Percentiles rank a stretch among this genome's conserved stretches.
These are phyloP conservation scores for Lagocephalus sceleratus DNA, from an alignment of 2,797 vertebrate genomes.

Conservation along the genomic window DNA sequence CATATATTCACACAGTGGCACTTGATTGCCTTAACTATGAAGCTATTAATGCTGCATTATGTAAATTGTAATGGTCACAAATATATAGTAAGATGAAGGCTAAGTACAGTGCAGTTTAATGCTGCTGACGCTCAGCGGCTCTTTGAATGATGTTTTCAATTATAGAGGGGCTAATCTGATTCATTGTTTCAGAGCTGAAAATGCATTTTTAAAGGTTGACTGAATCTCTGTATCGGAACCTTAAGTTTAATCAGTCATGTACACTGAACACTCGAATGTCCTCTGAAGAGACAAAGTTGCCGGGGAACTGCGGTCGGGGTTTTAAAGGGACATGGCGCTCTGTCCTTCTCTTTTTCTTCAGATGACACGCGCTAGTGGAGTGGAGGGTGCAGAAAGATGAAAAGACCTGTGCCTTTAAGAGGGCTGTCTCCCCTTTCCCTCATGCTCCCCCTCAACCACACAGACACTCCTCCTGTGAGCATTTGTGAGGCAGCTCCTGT, in stretches of 20 bases:
- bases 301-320: slow-evolving; percentile 63
- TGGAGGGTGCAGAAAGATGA: slow-evolving; percentile 65
- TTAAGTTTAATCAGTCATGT: slow-evolving; percentile 81
- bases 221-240: slow-evolving; percentile 72
- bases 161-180: slow-evolving; percentile 78
- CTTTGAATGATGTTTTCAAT: slow-evolving; percentile 83
- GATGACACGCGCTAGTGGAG: slow-evolving; percentile 54
- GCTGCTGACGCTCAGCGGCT: slow-evolving; percentile 73
- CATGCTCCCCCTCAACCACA: slow-evolving; percentile 75
- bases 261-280: slow-evolving; percentile 77
- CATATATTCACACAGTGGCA: slow-evolving; percentile 48
- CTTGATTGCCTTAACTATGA: slow-evolving; percentile 68
- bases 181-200: slow-evolving; percentile 78
- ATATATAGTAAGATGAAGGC: slow-evolving; percentile 73
- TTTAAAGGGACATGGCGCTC: slow-evolving; percentile 70
- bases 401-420: slow-evolving; percentile 82
- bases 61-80: slow-evolving; percentile 71
- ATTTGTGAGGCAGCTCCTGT: slow-evolving; percentile 78
- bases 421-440: slow-evolving; percentile 75
- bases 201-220: slow-evolving; percentile 78
- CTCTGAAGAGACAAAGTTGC: slow-evolving; percentile 82
- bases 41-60: slow-evolving; percentile 77
- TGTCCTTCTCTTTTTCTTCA: slow-evolving; percentile 43
- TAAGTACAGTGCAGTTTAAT: slow-evolving; percentile 76
- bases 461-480: slow-evolving; percentile 79